Evolutionary conservation across 2,888 invertebrate species (phyloP).

Genomic region (Anaspis maculata): DNA sequence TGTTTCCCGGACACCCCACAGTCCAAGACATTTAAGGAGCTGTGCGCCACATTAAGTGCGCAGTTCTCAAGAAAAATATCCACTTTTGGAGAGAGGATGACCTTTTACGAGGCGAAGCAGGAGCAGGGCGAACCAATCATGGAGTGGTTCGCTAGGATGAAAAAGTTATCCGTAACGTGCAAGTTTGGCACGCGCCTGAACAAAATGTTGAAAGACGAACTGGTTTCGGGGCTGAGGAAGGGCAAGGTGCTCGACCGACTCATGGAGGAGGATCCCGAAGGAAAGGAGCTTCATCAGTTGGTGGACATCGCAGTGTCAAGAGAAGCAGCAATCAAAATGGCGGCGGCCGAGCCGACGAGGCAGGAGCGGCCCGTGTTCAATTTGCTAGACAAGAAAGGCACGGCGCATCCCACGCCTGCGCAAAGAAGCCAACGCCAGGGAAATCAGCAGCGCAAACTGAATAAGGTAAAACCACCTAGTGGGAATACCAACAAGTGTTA

Average conservation of each 20-base stretch:
- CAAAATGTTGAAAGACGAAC: constrained; percentile 9
- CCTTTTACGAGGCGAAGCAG: constrained; percentile 19
- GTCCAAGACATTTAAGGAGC: constrained; percentile 16
- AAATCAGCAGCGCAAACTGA: too few relatives aligned
- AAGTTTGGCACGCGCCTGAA: constrained; percentile 12
- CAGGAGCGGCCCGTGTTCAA: too few relatives aligned
- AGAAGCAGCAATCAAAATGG: not conserved
- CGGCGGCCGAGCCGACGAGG: too few relatives aligned
- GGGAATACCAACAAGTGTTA: too few relatives aligned
- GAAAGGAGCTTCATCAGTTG: not conserved
- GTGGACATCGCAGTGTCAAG: constrained; percentile 1
- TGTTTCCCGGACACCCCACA: too few relatives aligned
- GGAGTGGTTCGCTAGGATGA: constrained; percentile 17
- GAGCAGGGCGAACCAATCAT: constrained; percentile 12
- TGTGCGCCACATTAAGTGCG: constrained; percentile 8
- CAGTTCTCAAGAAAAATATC: constrained; percentile 15
- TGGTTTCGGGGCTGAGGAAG: constrained; percentile 11
- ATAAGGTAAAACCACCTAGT: too few relatives aligned
- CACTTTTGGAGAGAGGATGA: constrained; percentile 15
- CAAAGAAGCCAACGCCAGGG: too few relatives aligned
- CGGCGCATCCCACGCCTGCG: too few relatives aligned
- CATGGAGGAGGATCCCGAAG: constrained; percentile 13
- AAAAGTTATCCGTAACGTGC: constrained; percentile 18
- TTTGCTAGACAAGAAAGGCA: too few relatives aligned
- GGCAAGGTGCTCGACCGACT: constrained; percentile 14